Evolutionary conservation across 2,113 vertebrate genomes (phyloP).

Genomic region (Cyprinus carpio): DNA sequence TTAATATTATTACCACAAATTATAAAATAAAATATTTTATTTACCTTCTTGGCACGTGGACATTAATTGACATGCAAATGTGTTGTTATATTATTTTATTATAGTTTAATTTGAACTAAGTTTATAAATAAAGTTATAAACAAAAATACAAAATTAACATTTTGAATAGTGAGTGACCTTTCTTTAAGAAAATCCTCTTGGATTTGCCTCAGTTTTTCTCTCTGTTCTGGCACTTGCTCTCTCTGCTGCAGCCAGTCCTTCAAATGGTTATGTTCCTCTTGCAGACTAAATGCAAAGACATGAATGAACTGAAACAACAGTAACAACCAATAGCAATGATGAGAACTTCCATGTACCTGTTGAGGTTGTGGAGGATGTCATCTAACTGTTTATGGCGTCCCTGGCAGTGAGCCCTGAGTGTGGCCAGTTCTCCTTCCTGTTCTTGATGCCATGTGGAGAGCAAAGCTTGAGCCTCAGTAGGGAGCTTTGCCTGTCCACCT

Average conservation of each 20-base stretch:
- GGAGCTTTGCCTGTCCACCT: constrained; percentile 74
- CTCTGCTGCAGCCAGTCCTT: constrained; percentile 70
- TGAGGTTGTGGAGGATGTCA: constrained; percentile 72
- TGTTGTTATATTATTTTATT: too few relatives aligned
- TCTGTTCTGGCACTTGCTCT: constrained; percentile 60
- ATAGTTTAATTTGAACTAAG: too few relatives aligned
- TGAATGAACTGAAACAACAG: neutral
- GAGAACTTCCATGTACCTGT: constrained; percentile 69
- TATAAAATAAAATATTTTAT: too few relatives aligned
- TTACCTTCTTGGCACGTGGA: too few relatives aligned
- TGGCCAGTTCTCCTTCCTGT: constrained; percentile 80
- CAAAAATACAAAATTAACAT: too few relatives aligned
- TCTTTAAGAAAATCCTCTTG: constrained; percentile 69
- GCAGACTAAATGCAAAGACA: constrained; percentile 62
- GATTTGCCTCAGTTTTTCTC: constrained; percentile 56
- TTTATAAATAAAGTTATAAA: too few relatives aligned
- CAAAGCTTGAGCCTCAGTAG: constrained; percentile 74
- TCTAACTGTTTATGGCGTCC: constrained; percentile 75
- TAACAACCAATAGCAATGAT: neutral
- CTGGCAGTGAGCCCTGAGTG: constrained; percentile 77
- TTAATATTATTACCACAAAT: too few relatives aligned
- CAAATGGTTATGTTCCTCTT: constrained; percentile 68
- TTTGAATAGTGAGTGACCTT: constrained; percentile 67
- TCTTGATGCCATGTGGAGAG: constrained; percentile 78
- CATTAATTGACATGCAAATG: too few relatives aligned